Evolutionary conservation across 1,140 invertebrate species (phyloP).

Genomic region (Nasonia longicornis): DNA sequence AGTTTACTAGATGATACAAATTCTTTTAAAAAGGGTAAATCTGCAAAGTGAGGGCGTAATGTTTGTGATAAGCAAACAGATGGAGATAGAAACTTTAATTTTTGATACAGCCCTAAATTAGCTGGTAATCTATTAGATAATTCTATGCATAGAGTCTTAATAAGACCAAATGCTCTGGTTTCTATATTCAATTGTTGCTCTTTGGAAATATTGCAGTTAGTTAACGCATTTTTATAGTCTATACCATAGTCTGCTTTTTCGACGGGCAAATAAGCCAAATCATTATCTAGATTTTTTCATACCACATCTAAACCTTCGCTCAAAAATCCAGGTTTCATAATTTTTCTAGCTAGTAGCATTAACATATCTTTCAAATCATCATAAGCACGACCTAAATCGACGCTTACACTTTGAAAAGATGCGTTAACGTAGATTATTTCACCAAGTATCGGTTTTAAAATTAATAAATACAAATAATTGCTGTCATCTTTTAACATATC

Average conservation of each 20-base stretch:
- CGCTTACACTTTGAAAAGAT: slow-evolving; percentile 50
- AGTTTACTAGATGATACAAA: slow-evolving; percentile 40
- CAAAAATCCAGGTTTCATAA: slow-evolving; percentile 48
- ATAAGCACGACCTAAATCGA: slow-evolving; percentile 49
- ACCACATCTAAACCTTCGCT: slow-evolving; percentile 37
- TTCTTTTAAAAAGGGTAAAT: slow-evolving; percentile 38
- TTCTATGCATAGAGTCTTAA: slow-evolving; percentile 36
- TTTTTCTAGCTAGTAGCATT: slow-evolving; percentile 44
- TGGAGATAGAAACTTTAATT: slow-evolving; percentile 33
- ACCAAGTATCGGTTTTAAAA: slow-evolving; percentile 49
- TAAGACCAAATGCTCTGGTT: slow-evolving; percentile 25
- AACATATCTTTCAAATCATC: slow-evolving; percentile 49
- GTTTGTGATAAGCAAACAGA: slow-evolving; percentile 27
- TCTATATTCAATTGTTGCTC: slow-evolving; percentile 18
- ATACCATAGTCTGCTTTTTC: slow-evolving; percentile 43
- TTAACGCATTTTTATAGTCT: slow-evolving; percentile 41
- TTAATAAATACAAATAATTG: slow-evolving; percentile 47
- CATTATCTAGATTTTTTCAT: slow-evolving; percentile 41
- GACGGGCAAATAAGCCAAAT: slow-evolving; percentile 43
- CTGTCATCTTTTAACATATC: slow-evolving; percentile 50
- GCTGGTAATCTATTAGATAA: slow-evolving; percentile 39
- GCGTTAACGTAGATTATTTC: slow-evolving; percentile 49
- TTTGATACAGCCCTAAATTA: slow-evolving; percentile 37
- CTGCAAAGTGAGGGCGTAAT: slow-evolving; percentile 23
- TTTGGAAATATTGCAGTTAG: background rate